phyloP scores from a whole-genome alignment of 2,113 vertebrate genomes.

The Chinchilla lanigera region DNA sequence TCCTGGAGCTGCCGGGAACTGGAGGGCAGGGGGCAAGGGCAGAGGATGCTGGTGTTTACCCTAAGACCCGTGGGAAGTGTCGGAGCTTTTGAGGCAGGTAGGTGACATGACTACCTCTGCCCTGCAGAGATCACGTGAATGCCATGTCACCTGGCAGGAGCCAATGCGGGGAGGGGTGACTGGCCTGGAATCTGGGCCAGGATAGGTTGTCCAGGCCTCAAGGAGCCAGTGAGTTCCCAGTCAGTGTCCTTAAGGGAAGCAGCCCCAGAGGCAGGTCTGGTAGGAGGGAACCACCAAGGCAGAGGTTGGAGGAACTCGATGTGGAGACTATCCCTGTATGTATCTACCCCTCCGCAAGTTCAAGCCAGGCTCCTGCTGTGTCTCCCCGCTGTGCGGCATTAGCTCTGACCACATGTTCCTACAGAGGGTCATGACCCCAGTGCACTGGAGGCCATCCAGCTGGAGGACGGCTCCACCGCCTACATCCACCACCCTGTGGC shows the following conservation, averaged over 20 bases:
- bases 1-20: neutral
- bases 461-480: constrained; percentile 91
- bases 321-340: neutral
- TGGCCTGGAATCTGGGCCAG: neutral
- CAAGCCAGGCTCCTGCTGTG: neutral
- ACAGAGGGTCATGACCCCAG: constrained; percentile 87
- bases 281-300: neutral
- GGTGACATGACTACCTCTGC: neutral
- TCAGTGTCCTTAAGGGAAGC: neutral
- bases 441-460: constrained; percentile 87
- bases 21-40: too few species aligned
- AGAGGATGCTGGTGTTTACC: neutral
- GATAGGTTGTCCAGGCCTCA: neutral
- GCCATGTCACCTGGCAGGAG: neutral
- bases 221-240: neutral
- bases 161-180: too few species aligned
- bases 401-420: neutral
- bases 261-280: neutral
- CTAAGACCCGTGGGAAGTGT: neutral
- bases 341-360: neutral
- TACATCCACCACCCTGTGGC: constrained; percentile 87
- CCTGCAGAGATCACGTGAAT: neutral
- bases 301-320: neutral
- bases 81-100: neutral
- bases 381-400: neutral